These are phyloP conservation scores for Gracilinanus agilis DNA, from an alignment of 2,113 vertebrate genomes.

Conservation along the genomic window DNA sequence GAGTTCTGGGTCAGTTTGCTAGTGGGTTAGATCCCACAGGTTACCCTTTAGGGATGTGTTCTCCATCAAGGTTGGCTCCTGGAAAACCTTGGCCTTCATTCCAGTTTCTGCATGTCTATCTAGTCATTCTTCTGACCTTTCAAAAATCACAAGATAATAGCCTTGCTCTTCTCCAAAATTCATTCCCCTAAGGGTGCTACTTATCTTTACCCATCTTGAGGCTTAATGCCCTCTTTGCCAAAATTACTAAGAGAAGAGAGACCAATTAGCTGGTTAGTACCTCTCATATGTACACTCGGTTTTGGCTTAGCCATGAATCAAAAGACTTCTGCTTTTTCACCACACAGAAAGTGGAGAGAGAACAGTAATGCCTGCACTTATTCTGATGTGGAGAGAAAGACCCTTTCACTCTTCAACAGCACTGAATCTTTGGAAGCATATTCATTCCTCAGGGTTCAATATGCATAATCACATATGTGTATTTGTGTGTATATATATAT, in stretches of 20 bases:
- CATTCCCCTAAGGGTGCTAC: too few relatives aligned
- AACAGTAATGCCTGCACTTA: not conserved
- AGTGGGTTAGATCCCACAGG: not conserved
- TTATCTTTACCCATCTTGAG: not conserved
- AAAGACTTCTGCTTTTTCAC: not conserved
- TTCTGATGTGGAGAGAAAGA: not conserved
- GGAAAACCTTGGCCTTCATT: too few relatives aligned
- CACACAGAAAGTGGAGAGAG: not conserved
- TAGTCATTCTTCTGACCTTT: not conserved
- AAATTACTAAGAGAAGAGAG: not conserved
- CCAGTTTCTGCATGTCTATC: not conserved
- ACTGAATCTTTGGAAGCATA: not conserved
- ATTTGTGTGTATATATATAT: not conserved
- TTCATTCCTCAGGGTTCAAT: not conserved
- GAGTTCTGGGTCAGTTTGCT: not conserved
- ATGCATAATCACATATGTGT: too few relatives aligned
- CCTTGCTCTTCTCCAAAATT: not conserved
- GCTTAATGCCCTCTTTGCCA: not conserved
- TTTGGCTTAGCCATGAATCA: not conserved
- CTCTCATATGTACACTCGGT: not conserved
- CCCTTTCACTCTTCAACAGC: not conserved
- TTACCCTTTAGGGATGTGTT: not conserved
- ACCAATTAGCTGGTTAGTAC: not conserved
- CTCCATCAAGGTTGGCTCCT: not conserved
- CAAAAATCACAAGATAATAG: not conserved